phyloP scores from a whole-genome alignment of 2,888 invertebrate genomes.

The Pachydiplax longipennis region DNA sequence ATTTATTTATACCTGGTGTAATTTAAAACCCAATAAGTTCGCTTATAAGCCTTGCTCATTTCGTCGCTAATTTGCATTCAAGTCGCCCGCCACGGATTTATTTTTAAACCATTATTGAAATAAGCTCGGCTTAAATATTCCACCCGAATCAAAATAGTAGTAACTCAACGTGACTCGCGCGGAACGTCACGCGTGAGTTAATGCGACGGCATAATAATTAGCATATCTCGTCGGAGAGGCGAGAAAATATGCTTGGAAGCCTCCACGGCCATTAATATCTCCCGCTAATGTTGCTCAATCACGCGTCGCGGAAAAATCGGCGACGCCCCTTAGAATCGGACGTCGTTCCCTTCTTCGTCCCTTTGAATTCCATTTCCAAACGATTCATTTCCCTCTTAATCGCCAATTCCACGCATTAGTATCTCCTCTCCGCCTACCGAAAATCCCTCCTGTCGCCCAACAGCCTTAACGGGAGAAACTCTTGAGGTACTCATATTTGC shows the following conservation, averaged over 20 bases:
- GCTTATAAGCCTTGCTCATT: neutral
- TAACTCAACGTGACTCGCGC: neutral
- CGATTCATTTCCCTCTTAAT: slow-evolving; percentile 5
- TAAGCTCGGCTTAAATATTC: neutral
- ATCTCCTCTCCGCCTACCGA: neutral
- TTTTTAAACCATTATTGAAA: neutral
- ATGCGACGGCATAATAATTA: neutral
- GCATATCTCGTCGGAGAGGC: neutral
- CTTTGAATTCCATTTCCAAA: neutral
- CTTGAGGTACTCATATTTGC: slow-evolving; percentile 7
- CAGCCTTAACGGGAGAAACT: slow-evolving; percentile 12
- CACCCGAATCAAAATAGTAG: neutral
- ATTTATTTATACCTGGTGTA: no score
- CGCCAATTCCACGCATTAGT: neutral
- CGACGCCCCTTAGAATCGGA: neutral
- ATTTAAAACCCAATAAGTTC: no score
- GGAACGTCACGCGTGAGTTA: neutral
- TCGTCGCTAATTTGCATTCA: neutral
- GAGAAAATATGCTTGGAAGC: neutral
- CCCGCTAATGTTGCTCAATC: neutral
- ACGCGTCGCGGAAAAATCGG: neutral
- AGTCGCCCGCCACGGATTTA: neutral
- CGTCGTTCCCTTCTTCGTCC: neutral
- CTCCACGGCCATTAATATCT: neutral
- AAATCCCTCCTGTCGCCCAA: neutral